A percentile compares a stretch with the other conserved stretches of the same genome.
These are phyloP conservation scores for Hirtodrosophila duncani DNA, from an alignment of 2,888 invertebrate species.

Conservation along the genomic window DNA sequence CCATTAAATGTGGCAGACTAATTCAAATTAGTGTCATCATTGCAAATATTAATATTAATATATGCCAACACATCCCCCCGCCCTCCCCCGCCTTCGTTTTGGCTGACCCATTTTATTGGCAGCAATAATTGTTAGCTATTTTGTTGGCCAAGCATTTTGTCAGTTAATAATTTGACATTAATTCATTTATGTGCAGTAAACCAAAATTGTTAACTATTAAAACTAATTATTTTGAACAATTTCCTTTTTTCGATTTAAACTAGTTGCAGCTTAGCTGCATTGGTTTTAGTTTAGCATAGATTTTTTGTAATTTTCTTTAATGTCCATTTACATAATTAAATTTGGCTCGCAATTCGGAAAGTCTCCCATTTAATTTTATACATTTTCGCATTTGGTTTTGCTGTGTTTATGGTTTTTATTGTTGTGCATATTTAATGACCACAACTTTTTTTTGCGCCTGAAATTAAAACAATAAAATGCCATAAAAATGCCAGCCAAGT, in stretches of 20 bases:
- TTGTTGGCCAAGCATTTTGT: slow-evolving; percentile 39
- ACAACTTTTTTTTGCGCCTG: slow-evolving; percentile 40
- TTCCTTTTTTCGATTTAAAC: slow-evolving; percentile 16
- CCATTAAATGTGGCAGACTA: background rate
- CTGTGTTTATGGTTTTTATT: slow-evolving; percentile 13
- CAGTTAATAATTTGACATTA: slow-evolving; percentile 63
- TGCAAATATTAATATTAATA: slow-evolving; percentile 29
- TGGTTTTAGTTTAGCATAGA: no score
- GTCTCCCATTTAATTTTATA: no score
- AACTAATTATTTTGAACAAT: slow-evolving; percentile 43
- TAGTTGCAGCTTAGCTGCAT: no score
- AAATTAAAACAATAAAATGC: slow-evolving; percentile 67
- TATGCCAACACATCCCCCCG: slow-evolving; percentile 33
- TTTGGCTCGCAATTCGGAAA: slow-evolving; percentile 43
- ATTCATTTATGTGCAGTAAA: slow-evolving; percentile 46
- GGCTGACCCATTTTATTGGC: slow-evolving; percentile 26
- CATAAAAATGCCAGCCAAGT: slow-evolving; percentile 48
- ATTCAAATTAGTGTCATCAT: slow-evolving; percentile 14
- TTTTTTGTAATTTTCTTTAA: slow-evolving; percentile 15
- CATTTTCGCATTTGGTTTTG: slow-evolving; percentile 27
- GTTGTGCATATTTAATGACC: slow-evolving; percentile 50
- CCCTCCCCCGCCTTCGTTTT: slow-evolving; percentile 1
- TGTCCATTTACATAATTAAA: no score
- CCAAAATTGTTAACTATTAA: slow-evolving; percentile 27
- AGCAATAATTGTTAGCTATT: slow-evolving; percentile 47